Evolutionary conservation across 2,113 vertebrate species (phyloP).

Genomic region (Dendrocopos noguchii): DNA sequence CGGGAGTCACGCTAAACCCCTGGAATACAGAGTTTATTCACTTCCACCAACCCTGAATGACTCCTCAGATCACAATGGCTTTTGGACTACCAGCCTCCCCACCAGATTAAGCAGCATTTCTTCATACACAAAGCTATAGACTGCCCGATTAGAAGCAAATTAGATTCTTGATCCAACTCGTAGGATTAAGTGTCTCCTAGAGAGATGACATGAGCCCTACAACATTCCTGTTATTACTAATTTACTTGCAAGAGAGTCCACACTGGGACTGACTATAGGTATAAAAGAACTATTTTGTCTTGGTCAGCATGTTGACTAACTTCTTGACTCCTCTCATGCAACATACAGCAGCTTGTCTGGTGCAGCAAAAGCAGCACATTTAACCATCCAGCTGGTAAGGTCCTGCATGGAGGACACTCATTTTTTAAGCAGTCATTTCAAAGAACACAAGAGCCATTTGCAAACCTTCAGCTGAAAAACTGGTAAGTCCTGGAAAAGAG

Average conservation of each 20-base stretch:
- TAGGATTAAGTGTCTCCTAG: constrained; percentile 52
- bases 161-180: constrained; percentile 42
- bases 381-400: neutral
- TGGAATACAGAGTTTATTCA: neutral
- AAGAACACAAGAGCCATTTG: neutral
- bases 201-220: constrained; percentile 26
- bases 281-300: constrained; percentile 36
- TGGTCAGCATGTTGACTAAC: constrained; percentile 32
- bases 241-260: constrained; percentile 1
- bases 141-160: constrained; percentile 44
- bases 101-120: constrained; percentile 35
- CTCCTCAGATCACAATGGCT: constrained; percentile 11
- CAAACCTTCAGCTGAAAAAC: neutral
- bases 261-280: neutral
- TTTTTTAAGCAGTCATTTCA: neutral
- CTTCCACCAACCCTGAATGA: neutral
- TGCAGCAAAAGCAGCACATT: neutral
- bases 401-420: neutral
- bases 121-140: constrained; percentile 21
- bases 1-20: neutral
- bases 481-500: neutral
- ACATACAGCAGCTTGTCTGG: neutral
- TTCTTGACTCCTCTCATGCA: neutral
- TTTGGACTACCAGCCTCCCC: neutral
- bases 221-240: constrained; percentile 27